Evolutionary conservation across 1,140 invertebrate genomes (phyloP), one percentile per base, ranked within the genome.

Genomic region (Drosophila ironensis): DNA sequence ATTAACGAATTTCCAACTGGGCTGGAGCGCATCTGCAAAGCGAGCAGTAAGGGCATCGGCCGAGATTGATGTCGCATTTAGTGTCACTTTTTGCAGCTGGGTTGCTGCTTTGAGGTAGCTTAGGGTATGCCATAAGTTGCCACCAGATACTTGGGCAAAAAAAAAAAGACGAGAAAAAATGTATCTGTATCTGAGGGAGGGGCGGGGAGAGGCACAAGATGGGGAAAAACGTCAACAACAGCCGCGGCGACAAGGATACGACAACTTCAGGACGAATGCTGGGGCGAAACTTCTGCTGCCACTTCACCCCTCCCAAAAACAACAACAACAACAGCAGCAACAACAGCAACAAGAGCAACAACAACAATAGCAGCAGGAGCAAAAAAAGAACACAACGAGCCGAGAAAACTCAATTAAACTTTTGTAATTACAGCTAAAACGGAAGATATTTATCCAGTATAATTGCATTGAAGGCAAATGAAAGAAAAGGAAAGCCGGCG

Each of bases 371-470:
- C 37, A 67, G 46, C 25, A 68, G 46, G 38, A 72, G 46, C 1
- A 35, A 41, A 52, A 22, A 30, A 33, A 67, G 52, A 73, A 84
- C 78, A 82, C 78, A 84, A 88, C 78, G 71, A 88, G 81, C 74
- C 77, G 87, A 87, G 87, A 88, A 88, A 88, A 88, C 87, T 88
- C 87, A 88, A 88, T 88, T 88, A 88, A 88, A 88, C 87, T 88
- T 88, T 88, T 88, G 87, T 88, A 88, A 88, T 88, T 88, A 88
- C 87, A 88, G 87, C 87, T 88, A 88, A 88, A 88, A 88, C 87
- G 86, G 80, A 88, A 88, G 86, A 88, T 88, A 88, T 88, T 88
- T 88, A 88, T 88, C 87, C 87, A 88, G 87, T 81, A 88, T 88
- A 88, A 88, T 88, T 88, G 87, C 87, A 88, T 88, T 88, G 87